Conservation (phyloP, 2,113 vertebrate genomes). For the Chaetodon auriga region DNA sequence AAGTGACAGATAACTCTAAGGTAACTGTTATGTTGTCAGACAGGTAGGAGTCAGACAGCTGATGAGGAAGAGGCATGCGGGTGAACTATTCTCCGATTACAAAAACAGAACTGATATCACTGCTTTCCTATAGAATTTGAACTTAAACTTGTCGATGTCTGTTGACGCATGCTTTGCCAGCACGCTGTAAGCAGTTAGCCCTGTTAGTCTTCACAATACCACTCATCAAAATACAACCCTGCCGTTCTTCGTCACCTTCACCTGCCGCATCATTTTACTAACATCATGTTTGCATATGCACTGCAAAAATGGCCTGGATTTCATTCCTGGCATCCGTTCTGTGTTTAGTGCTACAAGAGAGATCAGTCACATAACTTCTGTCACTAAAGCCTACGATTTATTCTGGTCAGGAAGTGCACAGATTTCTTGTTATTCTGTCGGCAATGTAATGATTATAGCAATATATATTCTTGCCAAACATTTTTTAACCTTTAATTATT, state of each 20-base stretch:
- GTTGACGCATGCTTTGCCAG: neutral
- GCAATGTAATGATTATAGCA: neutral
- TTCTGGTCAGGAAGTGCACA: constrained; percentile 1
- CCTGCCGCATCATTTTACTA: constrained; percentile 29
- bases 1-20: too few species aligned
- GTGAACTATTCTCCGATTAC: neutral
- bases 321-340: constrained; percentile 19
- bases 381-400: constrained; percentile 12
- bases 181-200: neutral
- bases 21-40: neutral
- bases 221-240: neutral
- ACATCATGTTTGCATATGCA: constrained; percentile 31
- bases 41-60: neutral
- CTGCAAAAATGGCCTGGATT: constrained; percentile 4
- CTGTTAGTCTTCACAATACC: neutral
- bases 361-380: constrained; percentile 12
- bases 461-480: neutral
- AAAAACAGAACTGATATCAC: neutral
- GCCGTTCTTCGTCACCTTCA: neutral
- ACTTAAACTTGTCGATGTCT: neutral
- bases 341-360: neutral
- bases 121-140: neutral
- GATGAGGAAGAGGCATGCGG: neutral
- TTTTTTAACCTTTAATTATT: neutral
- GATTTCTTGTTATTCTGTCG: neutral